Base-by-base conservation (phyloP, 30 jellyfish, hydroid and myxozoan genomes). In the Catostylus mosaicus region DNA sequence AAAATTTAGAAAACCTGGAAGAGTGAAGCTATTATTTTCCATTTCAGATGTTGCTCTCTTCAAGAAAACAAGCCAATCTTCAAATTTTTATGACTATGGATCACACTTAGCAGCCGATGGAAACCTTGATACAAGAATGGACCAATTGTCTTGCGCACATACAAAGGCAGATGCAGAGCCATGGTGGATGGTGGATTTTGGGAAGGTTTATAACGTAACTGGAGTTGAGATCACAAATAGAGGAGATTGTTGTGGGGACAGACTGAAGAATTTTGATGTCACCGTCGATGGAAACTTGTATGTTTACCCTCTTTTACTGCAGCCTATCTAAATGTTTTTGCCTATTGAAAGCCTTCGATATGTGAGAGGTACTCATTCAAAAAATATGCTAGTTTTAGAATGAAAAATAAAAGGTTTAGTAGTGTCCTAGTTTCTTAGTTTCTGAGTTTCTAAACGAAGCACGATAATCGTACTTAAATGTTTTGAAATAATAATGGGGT, bases 101-200 rank as follows among this genome's bases (percentile, higher is more conserved):
- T 0, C 86, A 38, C 30, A 29, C 12, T 30, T 75, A 34, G 86
- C 61, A 3, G 70, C 23, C 20, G 86, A 75, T 54, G 86, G 86
- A 51, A 75, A 75, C 57, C 11, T 75, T 23, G 10, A 30, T 35
- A n/a, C 59, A 5, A 30, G 33, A 12, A 43, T 1, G 14, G 29
- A 30, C 0, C 56, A 35, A 34, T 1, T 18, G 6, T 26, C 86
- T 30, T 75, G 86, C 61, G 1, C 75, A 0, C 59, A 40, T 23
- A 75, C 86, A 23, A 73, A 48, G 50, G 0, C 43, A 11, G 45
- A 50, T 27, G 86, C 60, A 19, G 30, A 48, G 46, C 76, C 86
- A 36, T 75, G 89, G 89, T 78, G 89, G 89, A 12, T 40, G 19
- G 89, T 78, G 38, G 81, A 78, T 37, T 47, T 78, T 6, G 74